phyloP scores from a whole-genome alignment of 2,797 vertebrate genomes.

The Anguilla anguilla region DNA sequence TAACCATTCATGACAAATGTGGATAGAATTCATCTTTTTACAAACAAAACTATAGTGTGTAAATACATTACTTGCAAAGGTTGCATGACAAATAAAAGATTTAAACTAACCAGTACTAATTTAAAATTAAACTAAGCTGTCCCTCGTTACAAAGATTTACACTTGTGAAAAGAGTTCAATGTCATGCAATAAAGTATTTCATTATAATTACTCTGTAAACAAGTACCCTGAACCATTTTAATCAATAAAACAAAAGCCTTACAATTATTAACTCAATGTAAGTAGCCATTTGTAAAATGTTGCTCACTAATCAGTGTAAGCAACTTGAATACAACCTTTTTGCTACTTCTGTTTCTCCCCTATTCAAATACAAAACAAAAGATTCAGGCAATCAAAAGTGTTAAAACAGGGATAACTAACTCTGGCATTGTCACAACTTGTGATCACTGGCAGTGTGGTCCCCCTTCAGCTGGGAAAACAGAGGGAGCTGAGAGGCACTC shows the following conservation, averaged over 20 bases:
- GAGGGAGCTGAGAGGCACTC: constrained; percentile 7
- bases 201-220: constrained; percentile 38
- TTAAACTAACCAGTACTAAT: neutral
- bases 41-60: neutral
- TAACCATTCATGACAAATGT: neutral
- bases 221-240: constrained; percentile 40
- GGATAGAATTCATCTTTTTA: neutral
- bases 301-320: constrained; percentile 22
- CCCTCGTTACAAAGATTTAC: constrained; percentile 10
- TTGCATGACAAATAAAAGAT: neutral
- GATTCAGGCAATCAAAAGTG: constrained; percentile 34
- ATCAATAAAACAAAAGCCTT: constrained; percentile 55
- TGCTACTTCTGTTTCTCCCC: constrained; percentile 40
- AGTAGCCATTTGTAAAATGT: constrained; percentile 28
- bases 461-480: constrained; percentile 27
- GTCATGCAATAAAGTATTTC: constrained; percentile 27
- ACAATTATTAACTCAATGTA: constrained; percentile 56
- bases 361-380: constrained; percentile 55
- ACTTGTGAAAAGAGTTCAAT: constrained; percentile 9
- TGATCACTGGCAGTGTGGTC: constrained; percentile 18
- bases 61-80: neutral
- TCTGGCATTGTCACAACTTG: constrained; percentile 49
- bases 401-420: constrained; percentile 42
- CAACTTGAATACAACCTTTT: constrained; percentile 47
- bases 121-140: neutral